Evolutionary conservation across 1,140 invertebrate species (phyloP).

Genomic region (Odontomachus brunneus): DNA sequence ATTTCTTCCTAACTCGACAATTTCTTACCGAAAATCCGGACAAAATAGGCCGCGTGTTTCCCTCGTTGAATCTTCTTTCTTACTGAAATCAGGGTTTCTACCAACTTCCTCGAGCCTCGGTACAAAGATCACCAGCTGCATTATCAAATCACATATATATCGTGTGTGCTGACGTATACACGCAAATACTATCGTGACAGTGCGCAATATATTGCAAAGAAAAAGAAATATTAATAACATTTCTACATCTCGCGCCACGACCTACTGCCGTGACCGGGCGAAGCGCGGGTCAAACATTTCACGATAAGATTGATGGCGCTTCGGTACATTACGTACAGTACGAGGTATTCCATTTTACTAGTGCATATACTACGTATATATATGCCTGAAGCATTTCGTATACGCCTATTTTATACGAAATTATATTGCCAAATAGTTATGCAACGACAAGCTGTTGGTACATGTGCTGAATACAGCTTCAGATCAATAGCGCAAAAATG

Average conservation of each 20-base stretch:
- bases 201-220: slow-evolving; percentile 31
- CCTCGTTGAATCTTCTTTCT: slow-evolving; percentile 26
- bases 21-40: slow-evolving; percentile 10
- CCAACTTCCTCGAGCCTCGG: slow-evolving; percentile 33
- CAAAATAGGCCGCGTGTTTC: slow-evolving; percentile 11
- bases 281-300: slow-evolving; percentile 57
- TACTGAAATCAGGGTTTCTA: slow-evolving; percentile 43
- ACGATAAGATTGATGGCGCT: slow-evolving; percentile 57
- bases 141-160: slow-evolving; percentile 54
- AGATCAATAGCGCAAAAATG: slow-evolving; percentile 1
- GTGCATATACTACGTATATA: background rate
- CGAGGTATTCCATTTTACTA: slow-evolving; percentile 38
- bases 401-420: no score
- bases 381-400: background rate
- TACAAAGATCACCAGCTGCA: slow-evolving; percentile 62
- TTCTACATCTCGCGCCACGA: slow-evolving; percentile 15
- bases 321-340: slow-evolving; percentile 10
- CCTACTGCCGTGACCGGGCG: slow-evolving; percentile 18
- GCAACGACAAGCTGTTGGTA: no score
- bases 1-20: background rate
- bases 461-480: no score
- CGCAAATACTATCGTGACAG: slow-evolving; percentile 14
- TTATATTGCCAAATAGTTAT: no score
- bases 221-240: slow-evolving; percentile 53
- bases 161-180: background rate